A percentile compares a stretch with the other conserved stretches of the same genome.
Conservation (phyloP, 2,113 vertebrate species). For the Strix aluco region DNA sequence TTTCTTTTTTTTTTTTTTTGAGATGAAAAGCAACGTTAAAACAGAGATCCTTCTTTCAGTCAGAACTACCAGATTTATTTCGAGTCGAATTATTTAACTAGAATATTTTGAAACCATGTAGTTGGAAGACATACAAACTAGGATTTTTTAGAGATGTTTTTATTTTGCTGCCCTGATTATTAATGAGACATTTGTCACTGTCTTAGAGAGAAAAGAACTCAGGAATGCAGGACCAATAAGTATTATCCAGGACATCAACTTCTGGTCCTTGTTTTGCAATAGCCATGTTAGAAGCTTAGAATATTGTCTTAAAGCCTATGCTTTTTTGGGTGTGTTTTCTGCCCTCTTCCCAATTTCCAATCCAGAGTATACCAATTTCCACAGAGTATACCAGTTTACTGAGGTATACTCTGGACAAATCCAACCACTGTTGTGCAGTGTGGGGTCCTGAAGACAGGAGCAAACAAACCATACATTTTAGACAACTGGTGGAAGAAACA, state of each 20-base stretch:
- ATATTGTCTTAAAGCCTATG: background rate
- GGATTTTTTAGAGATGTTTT: background rate
- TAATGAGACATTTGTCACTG: background rate
- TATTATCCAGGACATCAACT: background rate
- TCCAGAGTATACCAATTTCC: background rate
- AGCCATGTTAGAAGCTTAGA: background rate
- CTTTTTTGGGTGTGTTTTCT: background rate
- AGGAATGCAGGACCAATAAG: background rate
- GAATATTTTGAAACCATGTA: background rate
- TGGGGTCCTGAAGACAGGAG: background rate
- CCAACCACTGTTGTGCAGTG: background rate
- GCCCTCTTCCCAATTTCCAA: background rate
- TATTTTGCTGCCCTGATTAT: background rate
- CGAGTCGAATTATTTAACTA: background rate
- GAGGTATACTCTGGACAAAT: background rate
- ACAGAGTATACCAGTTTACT: background rate
- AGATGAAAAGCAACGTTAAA: conserved; percentile 35
- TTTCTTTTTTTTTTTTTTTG: background rate
- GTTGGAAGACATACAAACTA: background rate
- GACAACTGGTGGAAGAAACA: background rate
- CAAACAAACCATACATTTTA: background rate
- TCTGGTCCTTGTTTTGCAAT: background rate
- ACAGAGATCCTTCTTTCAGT: background rate
- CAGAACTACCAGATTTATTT: background rate
- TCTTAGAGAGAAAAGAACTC: background rate